These are phyloP conservation scores for Liparis tanakae DNA, from an alignment of 2,797 vertebrate species.

Conservation along the genomic window DNA sequence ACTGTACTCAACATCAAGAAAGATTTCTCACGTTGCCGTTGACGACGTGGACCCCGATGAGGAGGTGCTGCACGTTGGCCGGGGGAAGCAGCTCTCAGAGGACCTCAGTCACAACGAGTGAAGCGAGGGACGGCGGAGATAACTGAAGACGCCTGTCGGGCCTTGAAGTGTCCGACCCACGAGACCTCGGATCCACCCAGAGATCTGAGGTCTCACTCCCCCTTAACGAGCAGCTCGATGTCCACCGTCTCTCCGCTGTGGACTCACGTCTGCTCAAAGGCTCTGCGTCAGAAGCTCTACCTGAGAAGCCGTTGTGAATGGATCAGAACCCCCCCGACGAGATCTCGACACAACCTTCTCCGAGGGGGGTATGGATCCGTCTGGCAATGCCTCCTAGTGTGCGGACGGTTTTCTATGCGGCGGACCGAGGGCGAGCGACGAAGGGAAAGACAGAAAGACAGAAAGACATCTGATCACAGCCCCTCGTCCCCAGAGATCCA, in stretches of 20 bases:
- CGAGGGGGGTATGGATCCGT: constrained; percentile 1
- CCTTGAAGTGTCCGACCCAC: neutral
- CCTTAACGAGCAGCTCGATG: neutral
- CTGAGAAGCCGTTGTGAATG: constrained; percentile 40
- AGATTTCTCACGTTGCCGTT: neutral
- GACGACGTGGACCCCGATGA: neutral
- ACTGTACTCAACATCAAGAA: neutral
- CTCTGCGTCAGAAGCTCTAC: neutral
- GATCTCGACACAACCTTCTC: constrained; percentile 47
- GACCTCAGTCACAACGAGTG: neutral
- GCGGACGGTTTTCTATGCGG: neutral
- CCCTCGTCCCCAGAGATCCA: neutral
- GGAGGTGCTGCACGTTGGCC: neutral
- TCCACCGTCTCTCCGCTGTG: neutral
- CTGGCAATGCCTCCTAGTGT: constrained; percentile 49
- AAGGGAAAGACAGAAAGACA: too few relatives aligned
- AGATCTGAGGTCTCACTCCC: neutral
- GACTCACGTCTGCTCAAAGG: constrained; percentile 28
- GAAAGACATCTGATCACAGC: too few relatives aligned
- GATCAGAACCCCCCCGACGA: constrained; percentile 52
- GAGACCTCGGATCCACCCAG: neutral
- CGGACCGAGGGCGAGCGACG: too few relatives aligned
- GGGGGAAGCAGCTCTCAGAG: neutral
- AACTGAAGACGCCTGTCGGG: neutral
- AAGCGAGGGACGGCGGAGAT: neutral